A percentile compares a stretch with the other conserved stretches of the same genome.
phyloP scores from a whole-genome alignment of 2,797 vertebrate genomes.

The Lateolabrax maculatus region DNA sequence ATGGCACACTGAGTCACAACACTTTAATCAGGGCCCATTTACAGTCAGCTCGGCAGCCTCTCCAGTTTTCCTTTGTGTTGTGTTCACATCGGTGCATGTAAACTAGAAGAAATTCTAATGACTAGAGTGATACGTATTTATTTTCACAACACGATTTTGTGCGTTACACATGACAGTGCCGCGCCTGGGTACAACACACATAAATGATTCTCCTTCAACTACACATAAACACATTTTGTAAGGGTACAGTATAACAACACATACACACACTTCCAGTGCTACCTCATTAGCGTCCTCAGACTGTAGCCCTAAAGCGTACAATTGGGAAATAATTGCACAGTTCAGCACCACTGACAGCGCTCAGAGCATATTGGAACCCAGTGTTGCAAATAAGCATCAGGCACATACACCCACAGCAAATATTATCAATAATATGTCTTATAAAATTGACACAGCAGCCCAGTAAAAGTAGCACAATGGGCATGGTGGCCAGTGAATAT shows the following conservation, averaged over 20 bases:
- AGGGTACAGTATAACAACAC: constrained; percentile 7
- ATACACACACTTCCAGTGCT: constrained; percentile 27
- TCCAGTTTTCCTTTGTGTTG: constrained; percentile 13
- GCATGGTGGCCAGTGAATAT: neutral
- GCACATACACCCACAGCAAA: constrained; percentile 35
- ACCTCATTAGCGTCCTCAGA: constrained; percentile 55
- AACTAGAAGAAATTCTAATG: constrained; percentile 31
- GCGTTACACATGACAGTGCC: constrained; percentile 1
- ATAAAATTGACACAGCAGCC: constrained; percentile 12
- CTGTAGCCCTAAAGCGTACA: constrained; percentile 37
- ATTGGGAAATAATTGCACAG: constrained; percentile 63
- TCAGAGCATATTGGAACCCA: constrained; percentile 38
- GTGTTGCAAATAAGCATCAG: constrained; percentile 43
- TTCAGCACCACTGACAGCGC: constrained; percentile 50
- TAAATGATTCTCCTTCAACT: constrained; percentile 3
- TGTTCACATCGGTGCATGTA: constrained; percentile 28
- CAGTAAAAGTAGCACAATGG: constrained; percentile 4
- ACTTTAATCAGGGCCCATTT: constrained; percentile 71
- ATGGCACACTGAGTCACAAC: constrained; percentile 66
- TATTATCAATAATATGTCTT: constrained; percentile 32
- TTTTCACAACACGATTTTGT: constrained; percentile 5
- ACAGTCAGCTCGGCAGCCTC: constrained; percentile 40
- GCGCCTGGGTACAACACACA: neutral
- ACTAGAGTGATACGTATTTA: constrained; percentile 3
- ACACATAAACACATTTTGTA: constrained; percentile 12